Percentiles rank a stretch among this genome's conserved stretches.
These are phyloP conservation scores for Corella eumyota DNA, from an alignment of 23 tunicate species.

Conservation along the genomic window DNA sequence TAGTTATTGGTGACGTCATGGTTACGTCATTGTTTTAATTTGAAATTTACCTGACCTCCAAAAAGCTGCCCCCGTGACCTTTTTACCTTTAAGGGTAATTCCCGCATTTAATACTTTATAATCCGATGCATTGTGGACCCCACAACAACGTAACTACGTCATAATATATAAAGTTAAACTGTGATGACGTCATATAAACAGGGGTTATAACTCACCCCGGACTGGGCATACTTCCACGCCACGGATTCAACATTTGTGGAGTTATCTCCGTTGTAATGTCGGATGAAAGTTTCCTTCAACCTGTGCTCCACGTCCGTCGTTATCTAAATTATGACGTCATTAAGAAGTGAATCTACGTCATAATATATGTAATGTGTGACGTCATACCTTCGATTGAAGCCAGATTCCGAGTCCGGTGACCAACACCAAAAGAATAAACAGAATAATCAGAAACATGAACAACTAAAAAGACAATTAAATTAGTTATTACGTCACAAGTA, in stretches of 20 bases:
- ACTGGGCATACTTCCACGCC: conserved; percentile 49
- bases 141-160: too few species aligned
- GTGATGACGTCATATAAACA: too few species aligned
- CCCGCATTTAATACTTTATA: conserved; percentile 6
- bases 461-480: conserved; percentile 22
- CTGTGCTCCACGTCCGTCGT: conserved; percentile 11
- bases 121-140: too few species aligned
- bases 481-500: neutral
- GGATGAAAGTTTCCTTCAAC: conserved; percentile 15
- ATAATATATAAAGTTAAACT: too few species aligned
- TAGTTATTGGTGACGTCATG: neutral
- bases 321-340: conserved; percentile 14
- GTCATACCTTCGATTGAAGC: conserved; percentile 40
- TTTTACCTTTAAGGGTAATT: neutral
- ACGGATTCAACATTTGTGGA: conserved; percentile 39
- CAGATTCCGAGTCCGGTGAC: conserved; percentile 33
- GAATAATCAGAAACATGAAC: conserved; percentile 46
- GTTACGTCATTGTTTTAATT: neutral
- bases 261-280: conserved; percentile 43
- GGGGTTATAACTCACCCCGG: conserved; percentile 17
- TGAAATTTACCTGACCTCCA: conserved; percentile 22
- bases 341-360: neutral
- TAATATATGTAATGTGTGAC: neutral
- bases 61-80: conserved; percentile 18
- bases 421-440: conserved; percentile 31